Evolutionary conservation across 1,140 invertebrate genomes (phyloP).

Genomic region (Ruditapes philippinarum): DNA sequence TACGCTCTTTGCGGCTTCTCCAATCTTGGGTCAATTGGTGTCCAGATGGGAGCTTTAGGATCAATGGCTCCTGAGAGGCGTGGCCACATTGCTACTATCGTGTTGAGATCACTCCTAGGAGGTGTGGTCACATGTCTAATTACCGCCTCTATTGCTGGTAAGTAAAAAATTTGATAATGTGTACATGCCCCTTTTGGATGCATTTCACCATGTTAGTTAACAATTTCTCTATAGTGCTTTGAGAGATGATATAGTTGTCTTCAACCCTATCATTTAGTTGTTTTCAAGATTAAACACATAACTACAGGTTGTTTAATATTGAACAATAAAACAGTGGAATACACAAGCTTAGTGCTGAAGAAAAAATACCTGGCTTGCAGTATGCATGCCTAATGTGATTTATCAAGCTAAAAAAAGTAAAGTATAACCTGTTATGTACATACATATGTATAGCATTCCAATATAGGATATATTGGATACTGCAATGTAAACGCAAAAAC

Average conservation of each 20-base stretch:
- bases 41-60: conserved; percentile 93
- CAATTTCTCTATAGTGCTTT: neutral
- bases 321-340: no score
- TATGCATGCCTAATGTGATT: no score
- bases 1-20: conserved; percentile 98
- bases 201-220: neutral
- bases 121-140: conserved; percentile 96
- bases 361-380: no score
- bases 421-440: no score
- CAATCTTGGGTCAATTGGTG: conserved; percentile 96
- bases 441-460: neutral
- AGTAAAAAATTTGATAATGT: neutral
- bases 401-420: no score
- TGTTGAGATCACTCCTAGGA: conserved; percentile 93
- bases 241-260: no score
- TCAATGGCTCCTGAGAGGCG: conserved; percentile 93
- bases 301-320: neutral
- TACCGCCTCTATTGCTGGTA: conserved; percentile 97
- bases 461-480: neutral
- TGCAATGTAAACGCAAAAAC: neutral
- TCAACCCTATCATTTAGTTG: no score
- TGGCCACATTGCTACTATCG: conserved; percentile 88
- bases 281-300: neutral
- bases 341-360: no score
- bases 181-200: neutral